These are phyloP conservation scores for Tamias sibiricus DNA, from an alignment of 2,113 vertebrate genomes.

Conservation along the genomic window DNA sequence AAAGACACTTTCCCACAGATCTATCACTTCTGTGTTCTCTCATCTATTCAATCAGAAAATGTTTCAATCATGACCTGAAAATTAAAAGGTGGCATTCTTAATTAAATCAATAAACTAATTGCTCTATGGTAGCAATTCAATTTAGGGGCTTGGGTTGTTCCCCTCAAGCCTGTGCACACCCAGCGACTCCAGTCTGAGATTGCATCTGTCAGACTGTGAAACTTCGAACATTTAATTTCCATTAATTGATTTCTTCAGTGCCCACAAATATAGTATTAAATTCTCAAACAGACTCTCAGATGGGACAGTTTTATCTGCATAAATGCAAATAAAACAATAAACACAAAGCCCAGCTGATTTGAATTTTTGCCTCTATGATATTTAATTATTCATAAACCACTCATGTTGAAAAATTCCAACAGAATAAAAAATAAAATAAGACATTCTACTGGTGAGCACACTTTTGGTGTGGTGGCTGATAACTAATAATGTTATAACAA, in stretches of 20 bases:
- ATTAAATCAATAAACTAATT: slow-evolving; percentile 99
- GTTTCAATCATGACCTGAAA: slow-evolving; percentile 93
- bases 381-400: slow-evolving; percentile 86
- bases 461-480: slow-evolving; percentile 51
- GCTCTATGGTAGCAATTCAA: slow-evolving; percentile 96
- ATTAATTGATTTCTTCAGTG: slow-evolving; percentile 97
- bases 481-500: slow-evolving; percentile 65
- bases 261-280: slow-evolving; percentile 96
- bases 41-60: slow-evolving; percentile 90
- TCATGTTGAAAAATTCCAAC: slow-evolving; percentile 83
- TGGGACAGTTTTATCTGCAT: slow-evolving; percentile 87
- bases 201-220: slow-evolving; percentile 93
- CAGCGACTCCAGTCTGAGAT: slow-evolving; percentile 91
- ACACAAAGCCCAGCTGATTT: slow-evolving; percentile 84
- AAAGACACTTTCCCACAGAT: slow-evolving; percentile 80
- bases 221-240: slow-evolving; percentile 96
- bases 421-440: slow-evolving; percentile 74
- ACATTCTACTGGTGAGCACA: slow-evolving; percentile 49
- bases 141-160: slow-evolving; percentile 94
- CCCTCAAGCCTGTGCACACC: slow-evolving; percentile 91
- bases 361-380: slow-evolving; percentile 83
- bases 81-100: slow-evolving; percentile 96
- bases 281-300: slow-evolving; percentile 88
- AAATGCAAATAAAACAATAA: slow-evolving; percentile 89
- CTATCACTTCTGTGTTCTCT: slow-evolving; percentile 86